Conservation (phyloP, 2,797 vertebrate species). For the Chaetodon trifasciatus region DNA sequence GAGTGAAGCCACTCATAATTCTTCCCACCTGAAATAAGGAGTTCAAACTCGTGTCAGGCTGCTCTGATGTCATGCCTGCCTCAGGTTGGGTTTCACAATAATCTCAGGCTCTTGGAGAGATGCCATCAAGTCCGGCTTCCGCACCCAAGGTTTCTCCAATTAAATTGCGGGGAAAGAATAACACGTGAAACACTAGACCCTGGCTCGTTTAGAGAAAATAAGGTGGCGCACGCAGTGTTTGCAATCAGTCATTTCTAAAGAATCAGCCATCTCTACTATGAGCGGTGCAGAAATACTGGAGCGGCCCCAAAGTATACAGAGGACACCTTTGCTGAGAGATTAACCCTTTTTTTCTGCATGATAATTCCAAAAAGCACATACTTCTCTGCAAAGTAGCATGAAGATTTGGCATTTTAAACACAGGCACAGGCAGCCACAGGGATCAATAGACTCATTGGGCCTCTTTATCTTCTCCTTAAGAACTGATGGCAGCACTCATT, state of each 20-base stretch:
- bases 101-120: constrained; percentile 76
- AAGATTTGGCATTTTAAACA: constrained; percentile 37
- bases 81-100: constrained; percentile 83
- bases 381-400: constrained; percentile 21
- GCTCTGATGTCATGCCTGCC: constrained; percentile 85
- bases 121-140: constrained; percentile 72
- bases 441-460: constrained; percentile 84
- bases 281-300: constrained; percentile 23
- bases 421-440: constrained; percentile 56
- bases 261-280: constrained; percentile 51
- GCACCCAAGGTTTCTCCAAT: constrained; percentile 73
- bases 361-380: constrained; percentile 14
- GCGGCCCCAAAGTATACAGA: constrained; percentile 38
- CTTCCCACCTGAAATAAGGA: constrained; percentile 82
- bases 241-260: constrained; percentile 67
- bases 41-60: constrained; percentile 83
- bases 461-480: constrained; percentile 78
- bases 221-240: constrained; percentile 47
- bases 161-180: constrained; percentile 76
- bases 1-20: constrained; percentile 82
- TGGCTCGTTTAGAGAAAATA: constrained; percentile 63
- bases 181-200: constrained; percentile 72
- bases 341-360: constrained; percentile 10
- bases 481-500: constrained; percentile 73
- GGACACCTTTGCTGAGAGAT: constrained; percentile 22